phyloP scores from a whole-genome alignment of 2,888 invertebrate species.

The Sphaerophoria taeniata region DNA sequence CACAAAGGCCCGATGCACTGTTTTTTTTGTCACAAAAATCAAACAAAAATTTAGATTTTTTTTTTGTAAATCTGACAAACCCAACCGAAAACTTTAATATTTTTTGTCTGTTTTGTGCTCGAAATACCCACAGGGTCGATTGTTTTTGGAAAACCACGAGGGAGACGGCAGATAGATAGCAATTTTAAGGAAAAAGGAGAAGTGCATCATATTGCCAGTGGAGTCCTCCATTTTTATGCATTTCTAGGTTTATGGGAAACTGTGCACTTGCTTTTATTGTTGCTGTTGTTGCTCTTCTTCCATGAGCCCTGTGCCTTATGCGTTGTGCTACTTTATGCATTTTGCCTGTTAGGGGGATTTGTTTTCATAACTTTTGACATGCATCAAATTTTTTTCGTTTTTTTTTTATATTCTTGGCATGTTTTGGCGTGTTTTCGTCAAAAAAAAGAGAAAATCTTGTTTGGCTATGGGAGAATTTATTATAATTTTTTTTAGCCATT shows the following conservation, averaged over 20 bases:
- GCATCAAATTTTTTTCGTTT: conserved; percentile 41
- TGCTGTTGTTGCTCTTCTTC: no score
- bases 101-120: conserved; percentile 42
- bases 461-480: conserved; percentile 28
- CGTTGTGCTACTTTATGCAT: conserved; percentile 30
- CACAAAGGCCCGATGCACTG: conserved; percentile 17
- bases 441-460: not conserved
- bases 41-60: conserved; percentile 53
- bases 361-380: conserved; percentile 60
- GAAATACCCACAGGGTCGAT: conserved; percentile 47
- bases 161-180: not conserved
- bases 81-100: conserved; percentile 35
- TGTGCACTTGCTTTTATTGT: conserved; percentile 67
- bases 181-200: conserved; percentile 9
- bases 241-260: conserved; percentile 53
- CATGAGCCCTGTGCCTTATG: no score
- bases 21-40: conserved; percentile 49
- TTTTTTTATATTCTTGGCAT: conserved; percentile 19
- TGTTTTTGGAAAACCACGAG: not conserved
- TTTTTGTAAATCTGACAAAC: conserved; percentile 9
- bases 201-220: conserved; percentile 31
- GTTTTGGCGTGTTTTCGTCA: conserved; percentile 13
- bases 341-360: conserved; percentile 37
- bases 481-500: not conserved
- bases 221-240: conserved; percentile 17